A percentile compares a stretch with the other conserved stretches of the same genome.
These are phyloP conservation scores for Pangasius larnaudii DNA, from an alignment of 2,797 vertebrate genomes.

Conservation along the genomic window DNA sequence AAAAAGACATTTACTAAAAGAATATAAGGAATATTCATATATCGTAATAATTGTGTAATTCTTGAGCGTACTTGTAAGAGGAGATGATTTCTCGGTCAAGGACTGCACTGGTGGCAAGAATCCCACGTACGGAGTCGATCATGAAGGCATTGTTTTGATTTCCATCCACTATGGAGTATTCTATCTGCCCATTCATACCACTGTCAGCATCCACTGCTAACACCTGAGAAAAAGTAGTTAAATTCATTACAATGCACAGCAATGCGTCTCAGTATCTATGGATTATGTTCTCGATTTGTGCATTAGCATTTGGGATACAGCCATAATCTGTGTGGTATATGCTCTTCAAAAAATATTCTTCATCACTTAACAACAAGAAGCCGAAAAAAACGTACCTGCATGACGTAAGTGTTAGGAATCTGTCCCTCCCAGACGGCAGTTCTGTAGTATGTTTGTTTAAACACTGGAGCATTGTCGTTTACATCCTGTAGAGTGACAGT, in stretches of 20 bases:
- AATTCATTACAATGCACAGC: too few relatives aligned
- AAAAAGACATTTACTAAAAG: neutral
- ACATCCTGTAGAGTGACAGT: constrained; percentile 80
- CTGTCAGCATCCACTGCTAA: constrained; percentile 86
- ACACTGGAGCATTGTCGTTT: constrained; percentile 87
- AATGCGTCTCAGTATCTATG: neutral
- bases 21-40: too few relatives aligned
- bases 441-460: constrained; percentile 79
- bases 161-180: constrained; percentile 86
- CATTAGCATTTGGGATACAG: neutral
- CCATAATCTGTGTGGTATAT: neutral
- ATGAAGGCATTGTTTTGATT: constrained; percentile 82
- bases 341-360: neutral
- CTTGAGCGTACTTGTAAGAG: constrained; percentile 83
- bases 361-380: constrained; percentile 8
- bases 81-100: constrained; percentile 84
- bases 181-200: constrained; percentile 81
- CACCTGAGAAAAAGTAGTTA: constrained; percentile 71
- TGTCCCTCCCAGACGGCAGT: constrained; percentile 86
- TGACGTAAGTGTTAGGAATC: constrained; percentile 75
- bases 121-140: constrained; percentile 81
- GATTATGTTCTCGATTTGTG: neutral
- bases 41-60: neutral
- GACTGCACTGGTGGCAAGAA: constrained; percentile 78
- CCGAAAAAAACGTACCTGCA: constrained; percentile 77